These are phyloP conservation scores for Noctua janthe DNA, from an alignment of 2,888 invertebrate genomes.

Conservation along the genomic window DNA sequence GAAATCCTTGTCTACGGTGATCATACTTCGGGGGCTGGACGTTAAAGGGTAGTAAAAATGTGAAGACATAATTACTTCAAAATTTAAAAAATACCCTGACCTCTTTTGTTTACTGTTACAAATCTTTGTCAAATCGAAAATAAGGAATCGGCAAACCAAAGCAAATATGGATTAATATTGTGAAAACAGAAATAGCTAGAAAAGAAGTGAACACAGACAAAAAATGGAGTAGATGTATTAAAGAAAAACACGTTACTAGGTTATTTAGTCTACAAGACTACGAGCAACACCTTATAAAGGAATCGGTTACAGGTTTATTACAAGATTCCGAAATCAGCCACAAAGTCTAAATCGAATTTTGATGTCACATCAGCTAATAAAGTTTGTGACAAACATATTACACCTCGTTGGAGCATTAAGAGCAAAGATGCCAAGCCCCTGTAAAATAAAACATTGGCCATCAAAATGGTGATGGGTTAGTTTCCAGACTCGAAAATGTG, in stretches of 20 bases:
- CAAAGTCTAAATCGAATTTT: not conserved
- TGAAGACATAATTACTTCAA: too few relatives aligned
- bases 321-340: too few relatives aligned
- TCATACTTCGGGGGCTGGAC: too few relatives aligned
- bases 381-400: not conserved
- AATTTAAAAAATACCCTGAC: too few relatives aligned
- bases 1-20: too few relatives aligned
- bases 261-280: not conserved
- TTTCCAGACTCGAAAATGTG: conserved; percentile 15
- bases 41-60: too few relatives aligned
- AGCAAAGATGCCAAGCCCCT: not conserved
- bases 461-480: conserved; percentile 23
- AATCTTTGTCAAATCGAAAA: not conserved
- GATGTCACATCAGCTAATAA: not conserved
- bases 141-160: not conserved
- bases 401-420: not conserved
- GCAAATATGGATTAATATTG: not conserved
- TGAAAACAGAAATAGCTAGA: not conserved
- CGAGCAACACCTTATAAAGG: not conserved
- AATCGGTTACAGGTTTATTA: not conserved
- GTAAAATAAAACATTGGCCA: conserved; percentile 26
- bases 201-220: not conserved
- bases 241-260: not conserved
- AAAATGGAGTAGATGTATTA: not conserved
- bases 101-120: not conserved